Evolutionary conservation across 2,888 invertebrate species (phyloP).

Genomic region (Steinernema scapterisci): DNA sequence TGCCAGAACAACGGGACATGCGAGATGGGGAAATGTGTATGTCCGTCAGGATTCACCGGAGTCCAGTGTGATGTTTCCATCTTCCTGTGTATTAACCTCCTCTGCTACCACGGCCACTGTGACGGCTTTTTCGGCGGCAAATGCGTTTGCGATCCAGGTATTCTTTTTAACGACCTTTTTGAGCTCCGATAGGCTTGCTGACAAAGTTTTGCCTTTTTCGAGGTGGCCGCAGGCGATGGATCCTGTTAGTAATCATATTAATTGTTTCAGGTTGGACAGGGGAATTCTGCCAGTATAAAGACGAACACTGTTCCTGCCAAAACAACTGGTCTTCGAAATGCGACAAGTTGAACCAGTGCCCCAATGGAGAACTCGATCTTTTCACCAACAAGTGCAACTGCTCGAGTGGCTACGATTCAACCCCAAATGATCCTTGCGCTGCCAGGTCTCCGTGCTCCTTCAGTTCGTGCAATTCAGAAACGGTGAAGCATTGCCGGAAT

Average conservation of each 20-base stretch:
- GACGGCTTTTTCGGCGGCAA: neutral
- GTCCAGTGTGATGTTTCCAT: neutral
- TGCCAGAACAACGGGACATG: conserved; percentile 17
- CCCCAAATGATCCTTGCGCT: neutral
- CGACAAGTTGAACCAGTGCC: neutral
- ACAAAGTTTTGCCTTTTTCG: too few species aligned
- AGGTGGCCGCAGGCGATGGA: too few species aligned
- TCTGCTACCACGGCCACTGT: neutral
- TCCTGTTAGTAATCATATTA: too few species aligned
- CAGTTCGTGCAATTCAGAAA: neutral
- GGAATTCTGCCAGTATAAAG: neutral
- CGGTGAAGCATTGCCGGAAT: neutral
- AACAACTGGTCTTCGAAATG: neutral
- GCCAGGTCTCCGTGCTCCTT: neutral
- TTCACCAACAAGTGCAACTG: neutral
- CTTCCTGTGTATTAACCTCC: neutral
- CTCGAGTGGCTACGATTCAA: neutral
- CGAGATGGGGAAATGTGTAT: neutral
- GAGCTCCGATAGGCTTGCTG: too few species aligned
- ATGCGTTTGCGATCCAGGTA: conserved; percentile 1
- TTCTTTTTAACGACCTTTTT: too few species aligned
- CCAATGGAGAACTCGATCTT: neutral
- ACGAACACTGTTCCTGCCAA: conserved; percentile 1
- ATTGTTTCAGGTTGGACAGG: conserved; percentile 4
- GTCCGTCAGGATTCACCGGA: neutral